phyloP scores from a whole-genome alignment of 2,113 vertebrate genomes.

The Bufo gargarizans region DNA sequence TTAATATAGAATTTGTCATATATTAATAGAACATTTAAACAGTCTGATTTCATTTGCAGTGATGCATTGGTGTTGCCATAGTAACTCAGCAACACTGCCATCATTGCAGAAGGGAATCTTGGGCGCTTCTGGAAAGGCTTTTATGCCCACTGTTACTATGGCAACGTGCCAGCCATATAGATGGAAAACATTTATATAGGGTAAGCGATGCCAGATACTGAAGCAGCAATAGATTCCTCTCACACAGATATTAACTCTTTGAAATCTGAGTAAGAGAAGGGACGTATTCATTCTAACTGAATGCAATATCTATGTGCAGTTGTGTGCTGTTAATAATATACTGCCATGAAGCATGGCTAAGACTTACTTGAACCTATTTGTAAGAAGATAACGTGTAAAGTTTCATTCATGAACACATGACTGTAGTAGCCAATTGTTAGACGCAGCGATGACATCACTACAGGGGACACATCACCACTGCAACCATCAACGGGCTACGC shows the following conservation, averaged over 20 bases:
- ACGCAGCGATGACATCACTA: too few species aligned
- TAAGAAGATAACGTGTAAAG: not conserved
- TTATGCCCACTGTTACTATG: conserved; percentile 45
- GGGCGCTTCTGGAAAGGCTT: conserved; percentile 49
- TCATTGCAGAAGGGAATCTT: conserved; percentile 27
- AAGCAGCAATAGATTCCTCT: not conserved
- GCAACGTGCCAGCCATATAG: conserved; percentile 49
- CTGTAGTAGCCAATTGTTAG: not conserved
- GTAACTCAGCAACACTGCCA: conserved; percentile 47
- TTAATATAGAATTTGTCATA: conserved; percentile 2
- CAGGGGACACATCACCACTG: not conserved
- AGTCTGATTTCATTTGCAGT: not conserved
- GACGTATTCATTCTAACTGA: not conserved
- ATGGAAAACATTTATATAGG: conserved; percentile 49
- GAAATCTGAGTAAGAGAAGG: not conserved
- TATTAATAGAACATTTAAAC: conserved; percentile 21
- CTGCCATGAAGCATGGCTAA: not conserved
- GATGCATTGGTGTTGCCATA: conserved; percentile 24
- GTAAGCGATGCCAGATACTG: not conserved
- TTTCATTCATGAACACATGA: not conserved
- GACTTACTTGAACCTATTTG: not conserved
- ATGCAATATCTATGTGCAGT: not conserved
- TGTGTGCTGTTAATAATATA: not conserved
- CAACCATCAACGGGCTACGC: too few species aligned
- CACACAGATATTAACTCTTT: conserved; percentile 13